phyloP scores from a whole-genome alignment of 2,113 vertebrate genomes.

The Dasyornis broadbenti region DNA sequence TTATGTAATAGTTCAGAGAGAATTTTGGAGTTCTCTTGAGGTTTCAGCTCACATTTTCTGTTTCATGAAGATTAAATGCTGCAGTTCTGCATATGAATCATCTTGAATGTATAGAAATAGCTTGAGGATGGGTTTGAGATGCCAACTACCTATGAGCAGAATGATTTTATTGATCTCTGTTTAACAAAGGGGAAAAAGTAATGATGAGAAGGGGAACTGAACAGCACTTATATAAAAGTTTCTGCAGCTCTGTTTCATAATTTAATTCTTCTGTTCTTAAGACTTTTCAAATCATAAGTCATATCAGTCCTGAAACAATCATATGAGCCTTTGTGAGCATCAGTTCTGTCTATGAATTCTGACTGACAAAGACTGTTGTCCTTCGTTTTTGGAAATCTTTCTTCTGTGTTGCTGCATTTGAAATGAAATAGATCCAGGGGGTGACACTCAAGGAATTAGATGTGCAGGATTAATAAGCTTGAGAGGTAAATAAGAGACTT shows the following conservation, averaged over 20 bases:
- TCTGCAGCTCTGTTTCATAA: neutral
- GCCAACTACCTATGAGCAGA: neutral
- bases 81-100: neutral
- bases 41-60: neutral
- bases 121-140: neutral
- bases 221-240: neutral
- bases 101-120: neutral
- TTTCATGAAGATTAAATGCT: slow-evolving; percentile 14
- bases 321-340: neutral
- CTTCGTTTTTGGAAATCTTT: neutral
- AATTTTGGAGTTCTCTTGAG: neutral
- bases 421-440: neutral
- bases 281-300: neutral
- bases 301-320: neutral
- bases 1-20: neutral
- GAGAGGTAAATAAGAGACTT: neutral
- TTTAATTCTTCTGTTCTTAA: neutral
- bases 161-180: neutral
- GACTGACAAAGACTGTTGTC: neutral
- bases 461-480: neutral
- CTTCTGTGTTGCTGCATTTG: neutral
- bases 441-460: neutral
- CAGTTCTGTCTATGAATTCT: neutral
- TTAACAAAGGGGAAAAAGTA: neutral
- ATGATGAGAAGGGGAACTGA: neutral